Conservation (phyloP, 2,113 vertebrate species). For the Craseonycteris thonglongyai region DNA sequence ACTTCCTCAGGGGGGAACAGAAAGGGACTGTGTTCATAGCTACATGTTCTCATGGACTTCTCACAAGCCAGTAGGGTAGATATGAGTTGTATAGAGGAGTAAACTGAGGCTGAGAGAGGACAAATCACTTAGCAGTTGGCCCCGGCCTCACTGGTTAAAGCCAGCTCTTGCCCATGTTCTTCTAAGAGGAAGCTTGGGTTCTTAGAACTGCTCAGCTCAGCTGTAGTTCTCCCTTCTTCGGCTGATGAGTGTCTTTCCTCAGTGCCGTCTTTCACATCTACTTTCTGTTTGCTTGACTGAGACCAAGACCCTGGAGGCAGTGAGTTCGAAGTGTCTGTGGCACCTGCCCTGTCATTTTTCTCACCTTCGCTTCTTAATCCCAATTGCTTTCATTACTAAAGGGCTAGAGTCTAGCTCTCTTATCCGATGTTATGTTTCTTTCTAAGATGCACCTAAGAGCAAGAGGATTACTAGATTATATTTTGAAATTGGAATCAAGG, state of each 20-base stretch:
- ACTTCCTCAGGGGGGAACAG: neutral
- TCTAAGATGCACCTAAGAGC: neutral
- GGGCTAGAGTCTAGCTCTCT: neutral
- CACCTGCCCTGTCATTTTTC: neutral
- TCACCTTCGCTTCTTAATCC: neutral
- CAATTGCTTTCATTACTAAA: neutral
- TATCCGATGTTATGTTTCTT: neutral
- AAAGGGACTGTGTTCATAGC: neutral
- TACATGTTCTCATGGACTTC: neutral
- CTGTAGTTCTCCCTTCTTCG: neutral
- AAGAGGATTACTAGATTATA: neutral
- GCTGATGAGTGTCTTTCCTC: neutral
- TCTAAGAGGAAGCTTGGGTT: neutral
- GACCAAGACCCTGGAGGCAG: neutral
- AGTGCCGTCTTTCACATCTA: accelerated
- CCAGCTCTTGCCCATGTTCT: neutral
- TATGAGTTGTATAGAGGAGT: neutral
- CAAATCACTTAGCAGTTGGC: accelerated
- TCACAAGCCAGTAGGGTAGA: neutral
- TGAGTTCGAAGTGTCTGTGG: neutral
- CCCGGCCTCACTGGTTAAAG: neutral
- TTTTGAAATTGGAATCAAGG: neutral
- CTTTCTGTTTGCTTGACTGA: neutral
- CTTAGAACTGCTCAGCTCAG: neutral
- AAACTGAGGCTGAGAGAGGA: neutral